These are phyloP conservation scores for Pantelozetes paolii DNA, from an alignment of 2,888 invertebrate genomes.

Conservation along the genomic window DNA sequence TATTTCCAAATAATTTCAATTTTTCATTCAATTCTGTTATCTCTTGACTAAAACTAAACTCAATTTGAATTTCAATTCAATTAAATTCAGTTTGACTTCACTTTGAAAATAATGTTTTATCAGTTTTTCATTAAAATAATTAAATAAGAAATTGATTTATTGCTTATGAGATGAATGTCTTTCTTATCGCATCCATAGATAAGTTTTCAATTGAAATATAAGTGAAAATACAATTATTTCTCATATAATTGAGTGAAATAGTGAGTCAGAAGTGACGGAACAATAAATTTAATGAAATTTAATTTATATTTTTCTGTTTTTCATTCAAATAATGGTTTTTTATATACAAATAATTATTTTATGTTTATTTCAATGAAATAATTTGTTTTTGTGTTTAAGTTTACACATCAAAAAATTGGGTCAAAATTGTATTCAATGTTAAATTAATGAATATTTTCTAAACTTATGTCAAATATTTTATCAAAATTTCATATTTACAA, in stretches of 20 bases:
- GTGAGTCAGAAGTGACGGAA: too few relatives aligned
- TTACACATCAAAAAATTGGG: background rate
- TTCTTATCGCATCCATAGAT: background rate
- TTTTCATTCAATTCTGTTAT: too few relatives aligned
- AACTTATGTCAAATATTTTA: constrained; percentile 9
- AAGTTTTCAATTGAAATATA: background rate
- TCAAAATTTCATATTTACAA: background rate
- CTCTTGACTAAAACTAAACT: too few relatives aligned
- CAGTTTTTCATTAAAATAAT: background rate
- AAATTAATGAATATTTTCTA: background rate
- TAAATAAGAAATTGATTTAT: background rate
- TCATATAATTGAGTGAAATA: too few relatives aligned
- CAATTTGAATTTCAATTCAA: background rate
- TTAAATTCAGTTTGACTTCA: background rate
- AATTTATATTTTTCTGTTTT: background rate
- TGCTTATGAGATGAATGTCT: background rate
- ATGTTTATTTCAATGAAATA: background rate
- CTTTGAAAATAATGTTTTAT: background rate
- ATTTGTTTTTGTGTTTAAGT: background rate
- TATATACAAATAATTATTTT: background rate
- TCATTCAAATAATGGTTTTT: background rate
- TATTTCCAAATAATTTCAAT: background rate
- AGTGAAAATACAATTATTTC: background rate
- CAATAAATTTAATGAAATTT: background rate
- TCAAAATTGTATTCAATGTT: background rate